Evolutionary conservation across 2,113 vertebrate species (phyloP), one percentile per base, ranked within the genome.

Genomic region (Holacanthus passer): DNA sequence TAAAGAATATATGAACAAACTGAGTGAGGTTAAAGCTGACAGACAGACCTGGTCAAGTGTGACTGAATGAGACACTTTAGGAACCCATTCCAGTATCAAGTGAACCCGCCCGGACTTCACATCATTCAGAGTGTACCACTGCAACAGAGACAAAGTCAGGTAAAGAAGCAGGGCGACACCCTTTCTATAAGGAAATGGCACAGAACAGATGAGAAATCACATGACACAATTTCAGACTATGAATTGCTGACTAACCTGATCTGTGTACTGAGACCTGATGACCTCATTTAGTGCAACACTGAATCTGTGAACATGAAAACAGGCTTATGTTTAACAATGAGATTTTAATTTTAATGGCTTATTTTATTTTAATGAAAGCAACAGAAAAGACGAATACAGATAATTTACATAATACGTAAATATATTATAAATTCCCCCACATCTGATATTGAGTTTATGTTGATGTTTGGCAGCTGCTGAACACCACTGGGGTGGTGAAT

Each of bases 51-150:
- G 94, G 58, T 97, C 94, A 13, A 98, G 93, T 68, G 91, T 93
- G n/a, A 79, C 84, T 37, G 94, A 39, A 12, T 91, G 88, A 32
- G 95, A 89, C 8, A 86, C 88, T 6, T 92, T 94, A 12, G 91
- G 92, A 76, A 98, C 92, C 91, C 96, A 96, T 76, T 98, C 97
- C 86, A 97, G 86, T 39, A 96, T 93, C 88, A 98, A 68, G 69
- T 97, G 97, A 74, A 98, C 88, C 13, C 89, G 90, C 29, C 97
- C 97, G 2, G 97, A 96, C 53, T 96, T 97, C 39, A 98, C 96
- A 0, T 96, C 96, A 24, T 96, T 95, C 77, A 98, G 90, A 41
- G 94, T 91, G 90, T 96, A 96, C 97, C 97, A 98, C 97, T 98
- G 91, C 10, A 79, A 92, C 37, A 88, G 31, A 84, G 19, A 66